These are phyloP conservation scores for Temnothorax ravouxi DNA, from an alignment of 2,888 invertebrate species.

Conservation along the genomic window DNA sequence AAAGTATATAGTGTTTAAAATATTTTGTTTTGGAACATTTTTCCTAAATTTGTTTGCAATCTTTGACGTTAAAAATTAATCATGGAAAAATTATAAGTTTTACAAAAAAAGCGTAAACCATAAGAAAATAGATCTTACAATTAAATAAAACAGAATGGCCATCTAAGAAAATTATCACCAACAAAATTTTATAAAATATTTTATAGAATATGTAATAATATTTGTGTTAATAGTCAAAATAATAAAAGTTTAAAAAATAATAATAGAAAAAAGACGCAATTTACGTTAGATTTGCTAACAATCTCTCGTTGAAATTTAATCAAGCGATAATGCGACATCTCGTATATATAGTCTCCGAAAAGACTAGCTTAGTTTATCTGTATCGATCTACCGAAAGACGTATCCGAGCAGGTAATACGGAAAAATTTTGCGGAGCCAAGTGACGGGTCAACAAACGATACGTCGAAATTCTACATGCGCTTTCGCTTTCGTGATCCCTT, in stretches of 20 bases:
- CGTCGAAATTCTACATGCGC: conserved; percentile 1
- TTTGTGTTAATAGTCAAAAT: neutral
- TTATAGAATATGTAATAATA: neutral
- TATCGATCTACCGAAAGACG: neutral
- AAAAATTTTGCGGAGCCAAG: neutral
- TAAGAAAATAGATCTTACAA: neutral
- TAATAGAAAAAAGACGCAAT: neutral
- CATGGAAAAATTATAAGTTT: neutral
- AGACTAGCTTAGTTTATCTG: neutral
- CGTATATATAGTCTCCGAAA: neutral
- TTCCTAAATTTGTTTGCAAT: neutral
- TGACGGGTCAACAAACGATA: conserved; percentile 5
- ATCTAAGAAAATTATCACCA: neutral
- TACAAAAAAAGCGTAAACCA: neutral
- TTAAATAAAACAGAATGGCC: neutral
- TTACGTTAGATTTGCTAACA: neutral
- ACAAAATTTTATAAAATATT: neutral
- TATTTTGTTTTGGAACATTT: neutral
- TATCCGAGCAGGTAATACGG: neutral
- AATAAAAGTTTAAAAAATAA: conserved; percentile 1
- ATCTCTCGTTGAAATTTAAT: conserved; percentile 10
- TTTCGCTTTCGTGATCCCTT: neutral
- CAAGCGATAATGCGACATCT: neutral
- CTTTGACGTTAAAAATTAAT: neutral
- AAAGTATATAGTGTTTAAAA: neutral